Conservation (phyloP, 2,888 invertebrate species). For the Heliconius hortense region DNA sequence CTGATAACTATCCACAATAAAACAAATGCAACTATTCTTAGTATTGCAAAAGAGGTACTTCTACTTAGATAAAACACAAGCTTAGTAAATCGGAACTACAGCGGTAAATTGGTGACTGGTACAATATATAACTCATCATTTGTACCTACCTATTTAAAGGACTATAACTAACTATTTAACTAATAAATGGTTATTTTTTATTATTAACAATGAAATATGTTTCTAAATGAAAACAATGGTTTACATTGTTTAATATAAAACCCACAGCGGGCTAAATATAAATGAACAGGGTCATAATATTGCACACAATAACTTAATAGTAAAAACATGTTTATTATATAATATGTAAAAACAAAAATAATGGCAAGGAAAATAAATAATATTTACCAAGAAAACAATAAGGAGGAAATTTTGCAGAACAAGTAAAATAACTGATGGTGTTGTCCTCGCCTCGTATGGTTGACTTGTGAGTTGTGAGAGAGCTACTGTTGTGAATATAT, state of each 20-base stretch:
- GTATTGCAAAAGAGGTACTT: slow-evolving; percentile 5
- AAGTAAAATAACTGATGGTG: background rate
- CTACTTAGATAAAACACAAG: background rate
- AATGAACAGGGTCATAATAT: background rate
- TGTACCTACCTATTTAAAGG: background rate
- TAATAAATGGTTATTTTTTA: too few species aligned
- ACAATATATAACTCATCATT: background rate
- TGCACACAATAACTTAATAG: background rate
- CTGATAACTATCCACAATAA: background rate
- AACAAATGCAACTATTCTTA: background rate
- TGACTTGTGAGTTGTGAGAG: background rate
- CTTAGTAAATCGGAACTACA: background rate
- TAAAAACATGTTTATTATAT: background rate
- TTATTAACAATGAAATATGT: background rate
- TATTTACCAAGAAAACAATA: background rate
- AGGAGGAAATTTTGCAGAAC: background rate
- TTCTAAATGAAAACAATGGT: slow-evolving; percentile 1
- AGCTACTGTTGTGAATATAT: background rate
- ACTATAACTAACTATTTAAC: too few species aligned
- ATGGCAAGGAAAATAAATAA: background rate
- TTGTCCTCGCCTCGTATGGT: background rate
- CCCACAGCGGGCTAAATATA: slow-evolving; percentile 5
- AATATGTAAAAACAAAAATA: background rate
- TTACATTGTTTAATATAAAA: background rate
- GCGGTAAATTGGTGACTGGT: background rate